phyloP scores from a whole-genome alignment of 2,797 vertebrate genomes.

The Scarus forsteni region DNA sequence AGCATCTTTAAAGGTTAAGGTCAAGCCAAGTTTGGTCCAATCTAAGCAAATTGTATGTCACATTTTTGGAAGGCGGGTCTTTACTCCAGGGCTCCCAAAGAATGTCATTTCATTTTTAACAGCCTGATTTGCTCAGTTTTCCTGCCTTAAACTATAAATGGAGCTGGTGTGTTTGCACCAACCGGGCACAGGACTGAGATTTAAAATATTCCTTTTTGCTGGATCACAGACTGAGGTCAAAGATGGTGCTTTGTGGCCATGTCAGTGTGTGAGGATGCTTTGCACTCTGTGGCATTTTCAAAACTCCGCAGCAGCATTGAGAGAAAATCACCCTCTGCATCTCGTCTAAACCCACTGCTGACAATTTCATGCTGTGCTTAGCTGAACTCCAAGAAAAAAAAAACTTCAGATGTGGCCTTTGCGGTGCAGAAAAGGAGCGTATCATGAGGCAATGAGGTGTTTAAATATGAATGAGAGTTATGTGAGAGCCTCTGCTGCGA shows the following conservation, averaged over 20 bases:
- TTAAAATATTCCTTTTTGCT: slow-evolving; percentile 40
- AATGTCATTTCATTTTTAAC: slow-evolving; percentile 38
- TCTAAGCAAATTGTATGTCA: too few relatives aligned
- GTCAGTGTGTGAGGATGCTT: slow-evolving; percentile 18
- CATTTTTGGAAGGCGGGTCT: slow-evolving; percentile 28
- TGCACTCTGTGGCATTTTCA: slow-evolving; percentile 5
- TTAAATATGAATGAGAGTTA: slow-evolving; percentile 75
- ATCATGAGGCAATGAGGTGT: slow-evolving; percentile 46
- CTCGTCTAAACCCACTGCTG: slow-evolving; percentile 7
- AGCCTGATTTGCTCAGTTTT: slow-evolving; percentile 56
- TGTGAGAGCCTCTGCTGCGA: slow-evolving; percentile 54
- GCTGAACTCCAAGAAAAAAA: slow-evolving; percentile 39
- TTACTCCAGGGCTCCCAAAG: slow-evolving; percentile 44
- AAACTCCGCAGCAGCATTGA: slow-evolving; percentile 19
- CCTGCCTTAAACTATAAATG: slow-evolving; percentile 58
- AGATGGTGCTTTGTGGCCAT: slow-evolving; percentile 34
- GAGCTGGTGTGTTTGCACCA: slow-evolving; percentile 41
- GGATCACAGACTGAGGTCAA: slow-evolving; percentile 27
- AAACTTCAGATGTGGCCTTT: slow-evolving; percentile 36
- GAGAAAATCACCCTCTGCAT: slow-evolving; percentile 24
- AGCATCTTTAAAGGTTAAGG: too few relatives aligned
- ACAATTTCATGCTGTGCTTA: slow-evolving; percentile 37
- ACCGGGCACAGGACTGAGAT: slow-evolving; percentile 3
- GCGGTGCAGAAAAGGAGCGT: slow-evolving; percentile 12
- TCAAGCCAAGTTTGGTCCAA: too few relatives aligned